Base-by-base conservation (phyloP, 2,113 vertebrate genomes). In the Xiphophorus maculatus region DNA sequence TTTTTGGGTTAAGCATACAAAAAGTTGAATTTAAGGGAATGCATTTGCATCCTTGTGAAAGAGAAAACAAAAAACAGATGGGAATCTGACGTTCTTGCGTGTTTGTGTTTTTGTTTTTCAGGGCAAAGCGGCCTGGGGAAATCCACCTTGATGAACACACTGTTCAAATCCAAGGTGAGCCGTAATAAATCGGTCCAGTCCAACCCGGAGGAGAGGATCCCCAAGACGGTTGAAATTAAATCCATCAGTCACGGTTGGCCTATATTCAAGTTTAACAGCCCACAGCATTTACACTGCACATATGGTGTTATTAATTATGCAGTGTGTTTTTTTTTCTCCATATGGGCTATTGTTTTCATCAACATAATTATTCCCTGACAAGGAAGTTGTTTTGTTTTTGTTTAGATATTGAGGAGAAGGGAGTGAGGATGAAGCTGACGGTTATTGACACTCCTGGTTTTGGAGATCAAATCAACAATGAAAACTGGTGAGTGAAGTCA, bases 101-200 rank as follows among this genome's bases (percentile, higher is more conserved):
- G 14, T 74, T 42, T 82, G 28, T 63, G 10, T 73, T 66, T 76
- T 60, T 28, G 2, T 27, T 30, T 27, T 32, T n/a, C 77, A 99
- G 98, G 98, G 84, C 98, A 99, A 94, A 99, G 97, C 0, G 97
- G 98, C 76, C 90, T 99, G 78, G 98, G 98, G n/a, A 99, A 99
- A 89, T 99, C 98, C 62, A 99, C 98, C 2, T 93, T 99, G 90
- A 97, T 99, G 96, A 99, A 99, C 93, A 99, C 98, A 0, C 95
- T 99, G 88, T 99, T 99, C 93, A 99, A 99, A 86, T 99, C 98
- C 86, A 98, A 99, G 84, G 97, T 99, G 92, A 99, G 97, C 94
- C 96, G 98, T 61, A 97, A 96, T 60, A 97, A 96, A 85, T 97
- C 97, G 0, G 95, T 95, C 72, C 95, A 95, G 89, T 94, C 96